phyloP scores from a whole-genome alignment of 2,797 vertebrate genomes.

The Chiloscyllium punctatum region DNA sequence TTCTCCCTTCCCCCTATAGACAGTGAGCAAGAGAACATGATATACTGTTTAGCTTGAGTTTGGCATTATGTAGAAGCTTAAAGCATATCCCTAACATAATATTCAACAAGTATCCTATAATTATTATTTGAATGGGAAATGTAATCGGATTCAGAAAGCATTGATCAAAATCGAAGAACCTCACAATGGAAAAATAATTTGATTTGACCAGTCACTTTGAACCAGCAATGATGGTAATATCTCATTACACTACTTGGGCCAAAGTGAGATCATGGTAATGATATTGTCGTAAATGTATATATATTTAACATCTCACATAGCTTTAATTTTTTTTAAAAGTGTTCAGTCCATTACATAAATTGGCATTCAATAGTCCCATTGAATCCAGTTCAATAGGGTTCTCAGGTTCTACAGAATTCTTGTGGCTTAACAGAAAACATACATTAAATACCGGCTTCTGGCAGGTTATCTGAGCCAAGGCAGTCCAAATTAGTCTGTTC shows the following conservation, averaged over 20 bases:
- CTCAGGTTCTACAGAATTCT: not conserved
- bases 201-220: not conserved
- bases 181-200: not conserved
- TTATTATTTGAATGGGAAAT: not conserved
- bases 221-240: not conserved
- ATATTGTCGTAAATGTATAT: not conserved
- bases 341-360: not conserved
- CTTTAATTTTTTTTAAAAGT: not conserved
- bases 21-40: not conserved
- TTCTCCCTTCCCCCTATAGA: not conserved
- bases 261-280: not conserved
- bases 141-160: not conserved
- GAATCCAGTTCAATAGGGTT: not conserved
- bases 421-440: not conserved
- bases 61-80: not conserved
- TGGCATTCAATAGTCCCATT: not conserved
- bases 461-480: not conserved
- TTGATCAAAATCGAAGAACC: not conserved
- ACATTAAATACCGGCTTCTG: not conserved
- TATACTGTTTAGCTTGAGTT: not conserved
- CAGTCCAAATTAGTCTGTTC: not conserved
- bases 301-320: not conserved
- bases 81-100: not conserved
- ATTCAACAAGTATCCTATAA: not conserved
- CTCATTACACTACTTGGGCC: not conserved